Evolutionary conservation across 2,797 vertebrate species (phyloP), one percentile per base, ranked within the genome.

Genomic region (Trachops cirrhosus): DNA sequence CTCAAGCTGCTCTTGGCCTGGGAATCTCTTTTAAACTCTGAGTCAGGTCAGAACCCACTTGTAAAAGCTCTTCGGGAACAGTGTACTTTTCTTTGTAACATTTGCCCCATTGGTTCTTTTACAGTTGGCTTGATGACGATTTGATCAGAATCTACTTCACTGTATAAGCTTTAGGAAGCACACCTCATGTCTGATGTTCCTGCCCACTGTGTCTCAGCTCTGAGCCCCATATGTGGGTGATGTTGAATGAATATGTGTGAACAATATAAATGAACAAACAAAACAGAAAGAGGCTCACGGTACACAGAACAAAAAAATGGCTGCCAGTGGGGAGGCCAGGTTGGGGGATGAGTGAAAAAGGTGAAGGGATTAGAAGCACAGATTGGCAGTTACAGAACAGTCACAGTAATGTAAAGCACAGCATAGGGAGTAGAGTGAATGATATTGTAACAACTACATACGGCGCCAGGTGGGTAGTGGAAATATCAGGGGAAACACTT

Each of bases 171-270:
- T 19, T 64, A n/a, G 9, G 26, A 87, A 48, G 24, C 26, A 57
- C 57, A 48, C 1, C 4, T 46, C 22, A 1, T 32, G 9, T 19
- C 6, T 29, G 32, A 37, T 8, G 9, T 21, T 62, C 2, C 26
- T 9, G 1, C 34, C 24, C 6, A 2, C 2, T 41, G 21, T 19
- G 0, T 48, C 29, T 41, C 24, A 34, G 34, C 3, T 4, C 50
- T 32, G 32, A 29, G 19, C 3, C 9, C 14, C 26, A 5, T 18
- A 0, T 8, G 2, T 9, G 0, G 32, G 3, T 9, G 12, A 62
- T 9, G n/a, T 8, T 50, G 21, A 50, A 6, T 11, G 19, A 52
- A 29, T 3, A 8, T 24, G 7, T n/a, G 18, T n/a, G 46, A n/a
- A 37, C n/a, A 14, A 26, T 37, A 52, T 24, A 52, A 37, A 37